phyloP scores from a whole-genome alignment of 1,140 invertebrate genomes.

The Wasmannia auropunctata region DNA sequence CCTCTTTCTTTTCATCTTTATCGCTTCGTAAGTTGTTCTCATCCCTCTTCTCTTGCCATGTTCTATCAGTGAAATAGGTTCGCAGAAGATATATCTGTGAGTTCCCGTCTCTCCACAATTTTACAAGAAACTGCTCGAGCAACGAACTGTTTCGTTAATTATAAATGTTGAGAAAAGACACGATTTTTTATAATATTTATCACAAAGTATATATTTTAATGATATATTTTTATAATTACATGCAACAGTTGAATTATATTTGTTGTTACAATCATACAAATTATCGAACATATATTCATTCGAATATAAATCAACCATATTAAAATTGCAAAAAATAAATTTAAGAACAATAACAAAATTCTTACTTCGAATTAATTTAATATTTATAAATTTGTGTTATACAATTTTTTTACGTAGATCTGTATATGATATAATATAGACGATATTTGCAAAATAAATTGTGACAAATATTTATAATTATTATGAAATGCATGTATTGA shows the following conservation, averaged over 20 bases:
- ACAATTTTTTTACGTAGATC: background rate
- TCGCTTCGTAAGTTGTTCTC: constrained; percentile 45
- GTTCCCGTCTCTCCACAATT: background rate
- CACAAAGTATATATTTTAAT: background rate
- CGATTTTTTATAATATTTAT: constrained; percentile 1
- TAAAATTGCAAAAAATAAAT: background rate
- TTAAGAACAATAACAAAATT: background rate
- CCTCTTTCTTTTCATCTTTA: constrained; percentile 45
- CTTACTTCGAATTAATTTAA: background rate
- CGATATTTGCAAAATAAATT: background rate
- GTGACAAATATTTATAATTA: background rate
- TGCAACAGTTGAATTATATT: background rate
- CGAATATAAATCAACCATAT: background rate
- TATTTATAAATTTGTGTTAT: background rate
- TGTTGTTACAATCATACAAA: background rate
- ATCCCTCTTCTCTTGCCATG: background rate
- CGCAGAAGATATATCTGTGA: constrained; percentile 7
- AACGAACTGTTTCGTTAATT: constrained; percentile 20
- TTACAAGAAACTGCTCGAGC: background rate
- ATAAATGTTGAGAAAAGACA: background rate
- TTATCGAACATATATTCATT: background rate
- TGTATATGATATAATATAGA: background rate
- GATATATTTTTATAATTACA: background rate
- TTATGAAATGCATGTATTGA: background rate
- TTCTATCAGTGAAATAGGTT: constrained; percentile 50